Percentiles rank a stretch among this genome's conserved stretches.
phyloP scores from a whole-genome alignment of 2,888 invertebrate genomes.

The Hanleya hanleyi region DNA sequence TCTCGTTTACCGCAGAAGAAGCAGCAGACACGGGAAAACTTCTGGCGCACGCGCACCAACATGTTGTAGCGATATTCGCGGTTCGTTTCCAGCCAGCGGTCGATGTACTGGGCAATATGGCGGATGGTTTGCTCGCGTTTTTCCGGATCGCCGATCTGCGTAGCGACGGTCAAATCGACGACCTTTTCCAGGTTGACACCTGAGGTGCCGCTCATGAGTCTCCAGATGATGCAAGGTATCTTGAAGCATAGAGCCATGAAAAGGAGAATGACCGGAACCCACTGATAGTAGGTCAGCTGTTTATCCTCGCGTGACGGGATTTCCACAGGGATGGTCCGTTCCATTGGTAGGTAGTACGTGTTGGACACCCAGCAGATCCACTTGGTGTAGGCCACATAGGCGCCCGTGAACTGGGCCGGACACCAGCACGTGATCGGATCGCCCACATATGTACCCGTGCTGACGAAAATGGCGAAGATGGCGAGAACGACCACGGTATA shows the following conservation, averaged over 20 bases:
- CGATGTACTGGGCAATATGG: slow-evolving; percentile 54
- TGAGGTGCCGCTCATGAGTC: slow-evolving; percentile 69
- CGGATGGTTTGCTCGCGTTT: slow-evolving; percentile 52
- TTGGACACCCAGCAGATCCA: slow-evolving; percentile 66
- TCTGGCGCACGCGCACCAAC: slow-evolving; percentile 51
- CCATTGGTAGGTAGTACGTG: slow-evolving; percentile 62
- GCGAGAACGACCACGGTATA: slow-evolving; percentile 56
- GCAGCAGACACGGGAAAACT: slow-evolving; percentile 52
- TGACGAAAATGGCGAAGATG: slow-evolving; percentile 59
- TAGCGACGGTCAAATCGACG: slow-evolving; percentile 53
- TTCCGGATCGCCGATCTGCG: slow-evolving; percentile 51
- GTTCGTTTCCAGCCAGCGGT: slow-evolving; percentile 59
- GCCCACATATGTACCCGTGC: slow-evolving; percentile 59
- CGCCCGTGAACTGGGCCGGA: slow-evolving; percentile 57
- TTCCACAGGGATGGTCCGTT: slow-evolving; percentile 50
- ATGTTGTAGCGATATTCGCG: slow-evolving; percentile 57
- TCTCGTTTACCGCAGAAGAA: slow-evolving; percentile 62
- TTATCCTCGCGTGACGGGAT: slow-evolving; percentile 45
- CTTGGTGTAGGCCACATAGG: slow-evolving; percentile 60
- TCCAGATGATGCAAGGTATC: slow-evolving; percentile 74
- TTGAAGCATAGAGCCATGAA: slow-evolving; percentile 75
- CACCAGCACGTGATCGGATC: slow-evolving; percentile 62
- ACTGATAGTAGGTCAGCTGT: slow-evolving; percentile 63
- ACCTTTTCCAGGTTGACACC: slow-evolving; percentile 65
- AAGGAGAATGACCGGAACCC: slow-evolving; percentile 74